Conservation (phyloP, 2,888 invertebrate species). For the Chelonus formosanus region DNA sequence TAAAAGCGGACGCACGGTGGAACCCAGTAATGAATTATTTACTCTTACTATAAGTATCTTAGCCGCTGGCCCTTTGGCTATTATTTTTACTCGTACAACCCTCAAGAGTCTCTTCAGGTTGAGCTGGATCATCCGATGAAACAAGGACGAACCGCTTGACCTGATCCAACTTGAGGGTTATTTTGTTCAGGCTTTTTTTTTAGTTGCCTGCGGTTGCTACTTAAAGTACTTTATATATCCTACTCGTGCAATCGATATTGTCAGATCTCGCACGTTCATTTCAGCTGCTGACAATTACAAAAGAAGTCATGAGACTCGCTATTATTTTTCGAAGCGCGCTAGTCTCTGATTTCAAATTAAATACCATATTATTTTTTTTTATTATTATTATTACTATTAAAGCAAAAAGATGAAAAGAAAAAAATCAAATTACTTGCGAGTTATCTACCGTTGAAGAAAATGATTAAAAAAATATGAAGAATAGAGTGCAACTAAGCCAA, state of each 20-base stretch:
- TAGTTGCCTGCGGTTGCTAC: background rate
- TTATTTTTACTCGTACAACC: conserved; percentile 1
- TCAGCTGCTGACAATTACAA: conserved; percentile 4
- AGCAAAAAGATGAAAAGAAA: conserved; percentile 10
- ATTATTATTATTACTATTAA: conserved; percentile 7
- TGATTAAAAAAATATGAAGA: too few relatives aligned
- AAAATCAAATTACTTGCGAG: conserved; percentile 9
- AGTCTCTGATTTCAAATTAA: conserved; percentile 30
- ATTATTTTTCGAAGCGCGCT: conserved; percentile 14
- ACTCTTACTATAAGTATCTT: conserved; percentile 11
- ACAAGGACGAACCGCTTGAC: conserved; percentile 32
- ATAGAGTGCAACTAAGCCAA: too few relatives aligned
- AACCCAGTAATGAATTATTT: conserved; percentile 36
- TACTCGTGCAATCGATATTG: too few relatives aligned
- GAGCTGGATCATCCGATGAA: conserved; percentile 31
- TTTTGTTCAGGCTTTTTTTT: background rate
- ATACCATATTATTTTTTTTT: conserved; percentile 9
- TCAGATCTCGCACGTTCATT: conserved; percentile 22
- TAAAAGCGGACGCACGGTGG: conserved; percentile 60
- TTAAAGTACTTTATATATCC: too few relatives aligned
- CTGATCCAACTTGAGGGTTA: conserved; percentile 10
- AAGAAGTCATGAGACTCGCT: conserved; percentile 34
- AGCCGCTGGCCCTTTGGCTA: background rate
- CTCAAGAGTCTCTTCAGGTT: conserved; percentile 27
- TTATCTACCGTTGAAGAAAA: background rate